Base-by-base conservation (phyloP, 2,797 vertebrate genomes). In the Artibeus lituratus region DNA sequence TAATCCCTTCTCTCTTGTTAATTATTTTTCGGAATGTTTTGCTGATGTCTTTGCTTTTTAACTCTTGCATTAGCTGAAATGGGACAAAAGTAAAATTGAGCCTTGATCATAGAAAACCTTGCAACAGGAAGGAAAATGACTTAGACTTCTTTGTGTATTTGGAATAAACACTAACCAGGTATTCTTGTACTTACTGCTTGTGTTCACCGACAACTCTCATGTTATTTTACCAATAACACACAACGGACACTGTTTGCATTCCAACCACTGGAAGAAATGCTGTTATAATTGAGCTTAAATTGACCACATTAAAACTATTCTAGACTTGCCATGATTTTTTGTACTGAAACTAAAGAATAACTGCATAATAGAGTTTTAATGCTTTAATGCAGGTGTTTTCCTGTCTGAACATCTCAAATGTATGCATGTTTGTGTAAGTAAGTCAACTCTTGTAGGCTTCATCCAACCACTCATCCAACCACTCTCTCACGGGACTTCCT, bases 1-100 rank as follows among this genome's bases (percentile, higher is more conserved):
- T 99, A 97, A 99, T 99, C 49, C 99, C 99, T 96, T 99, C 98
- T 92, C 97, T 99, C 97, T 98, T 99, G 73, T 99, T 98, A 97
- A 99, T 99, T 96, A 98, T 98, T 98, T 99, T 99, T 94, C 99
- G 98, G 93, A 99, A 99, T 0, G 99, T 99, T 98, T 99, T 99
- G 90, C 99, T 99, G 95, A 99, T 97, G 90, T 99, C 98, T 96
- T 99, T 99, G 97, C 99, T 99, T 98, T 99, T 99, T 94, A 99
- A 98, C 84, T 99, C 99, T 97, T 99, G 99, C 94, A 98, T 98
- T 96, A 99, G 97, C 99, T 99, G 86, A 16, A 96, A 97, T 76
- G 55, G 22, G 78, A 94, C 16, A 95, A 1, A 95, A 90, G 78
- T 83, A 0, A 95, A 26, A 81, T 3, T 81, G 24, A 96, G 47